A percentile compares a stretch with the other conserved stretches of the same genome.
These are phyloP conservation scores for Sanderia malayensis DNA, from an alignment of 30 jellyfish, hydroid and myxozoan species.

Conservation along the genomic window DNA sequence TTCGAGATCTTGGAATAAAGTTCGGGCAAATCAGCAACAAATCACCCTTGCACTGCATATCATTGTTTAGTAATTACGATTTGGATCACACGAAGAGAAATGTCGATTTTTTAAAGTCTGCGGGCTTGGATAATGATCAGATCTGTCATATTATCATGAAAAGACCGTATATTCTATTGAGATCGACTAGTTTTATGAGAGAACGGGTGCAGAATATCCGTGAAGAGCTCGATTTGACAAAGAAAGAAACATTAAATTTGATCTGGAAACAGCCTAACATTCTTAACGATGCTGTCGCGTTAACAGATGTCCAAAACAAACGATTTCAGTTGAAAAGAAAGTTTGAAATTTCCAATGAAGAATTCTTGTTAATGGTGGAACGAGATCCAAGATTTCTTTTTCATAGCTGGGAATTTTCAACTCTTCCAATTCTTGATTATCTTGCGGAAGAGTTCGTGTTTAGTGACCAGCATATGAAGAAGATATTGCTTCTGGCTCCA, in stretches of 20 bases:
- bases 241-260: slow-evolving; percentile 33
- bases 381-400: slow-evolving; percentile 53
- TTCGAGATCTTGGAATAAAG: slow-evolving; percentile 51
- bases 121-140: slow-evolving; percentile 38
- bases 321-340: slow-evolving; percentile 38
- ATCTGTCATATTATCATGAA: slow-evolving; percentile 38
- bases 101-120: slow-evolving; percentile 43
- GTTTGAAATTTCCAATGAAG: slow-evolving; percentile 24
- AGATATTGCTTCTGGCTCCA: slow-evolving; percentile 31
- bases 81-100: slow-evolving; percentile 30
- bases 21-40: slow-evolving; percentile 46
- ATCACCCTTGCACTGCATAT: slow-evolving; percentile 42
- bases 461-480: slow-evolving; percentile 23
- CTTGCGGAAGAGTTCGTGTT: slow-evolving; percentile 7
- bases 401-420: slow-evolving; percentile 33
- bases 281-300: slow-evolving; percentile 38
- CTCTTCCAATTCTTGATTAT: slow-evolving; percentile 31
- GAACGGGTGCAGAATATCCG: slow-evolving; percentile 36
- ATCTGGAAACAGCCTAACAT: slow-evolving; percentile 41
- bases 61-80: slow-evolving; percentile 44
- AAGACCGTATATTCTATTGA: slow-evolving; percentile 33
- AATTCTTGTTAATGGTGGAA: slow-evolving; percentile 55
- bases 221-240: slow-evolving; percentile 56
- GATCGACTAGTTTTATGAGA: slow-evolving; percentile 12
- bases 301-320: slow-evolving; percentile 21